A percentile compares a stretch with the other conserved stretches of the same genome.
phyloP scores from a whole-genome alignment of 2,888 invertebrate species.

The Chrysolina haemoptera region DNA sequence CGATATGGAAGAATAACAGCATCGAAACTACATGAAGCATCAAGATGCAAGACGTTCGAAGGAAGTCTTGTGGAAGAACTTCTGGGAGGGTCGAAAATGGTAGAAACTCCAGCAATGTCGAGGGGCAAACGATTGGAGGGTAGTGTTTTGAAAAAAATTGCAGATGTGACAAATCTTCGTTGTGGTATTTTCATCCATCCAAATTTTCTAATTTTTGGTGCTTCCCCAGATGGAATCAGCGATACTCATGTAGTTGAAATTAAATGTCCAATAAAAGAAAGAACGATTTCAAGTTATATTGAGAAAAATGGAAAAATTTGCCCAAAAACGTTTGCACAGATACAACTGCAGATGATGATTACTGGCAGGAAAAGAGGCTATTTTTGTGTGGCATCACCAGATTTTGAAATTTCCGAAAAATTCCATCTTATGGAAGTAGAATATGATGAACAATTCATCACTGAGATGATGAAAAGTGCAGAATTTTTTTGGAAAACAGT shows the following conservation, averaged over 20 bases:
- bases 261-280: slow-evolving; percentile 6
- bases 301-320: slow-evolving; percentile 7
- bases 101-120: neutral
- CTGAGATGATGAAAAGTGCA: neutral
- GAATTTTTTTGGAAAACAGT: neutral
- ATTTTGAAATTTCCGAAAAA: slow-evolving; percentile 1
- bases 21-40: slow-evolving; percentile 10
- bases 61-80: neutral
- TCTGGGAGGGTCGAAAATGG: neutral
- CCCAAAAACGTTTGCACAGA: neutral
- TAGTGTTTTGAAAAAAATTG: slow-evolving; percentile 2
- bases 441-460: neutral
- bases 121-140: neutral
- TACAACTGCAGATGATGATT: slow-evolving; percentile 15
- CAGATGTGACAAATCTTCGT: neutral
- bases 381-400: neutral
- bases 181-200: neutral
- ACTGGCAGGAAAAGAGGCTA: neutral
- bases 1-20: slow-evolving; percentile 15
- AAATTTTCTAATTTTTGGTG: slow-evolving; percentile 2
- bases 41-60: neutral
- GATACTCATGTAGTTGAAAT: neutral
- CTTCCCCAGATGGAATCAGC: neutral
- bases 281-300: slow-evolving; percentile 4
- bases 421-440: neutral